Evolutionary conservation across 2,797 vertebrate species (phyloP).

Genomic region (Sparidentex hasta): DNA sequence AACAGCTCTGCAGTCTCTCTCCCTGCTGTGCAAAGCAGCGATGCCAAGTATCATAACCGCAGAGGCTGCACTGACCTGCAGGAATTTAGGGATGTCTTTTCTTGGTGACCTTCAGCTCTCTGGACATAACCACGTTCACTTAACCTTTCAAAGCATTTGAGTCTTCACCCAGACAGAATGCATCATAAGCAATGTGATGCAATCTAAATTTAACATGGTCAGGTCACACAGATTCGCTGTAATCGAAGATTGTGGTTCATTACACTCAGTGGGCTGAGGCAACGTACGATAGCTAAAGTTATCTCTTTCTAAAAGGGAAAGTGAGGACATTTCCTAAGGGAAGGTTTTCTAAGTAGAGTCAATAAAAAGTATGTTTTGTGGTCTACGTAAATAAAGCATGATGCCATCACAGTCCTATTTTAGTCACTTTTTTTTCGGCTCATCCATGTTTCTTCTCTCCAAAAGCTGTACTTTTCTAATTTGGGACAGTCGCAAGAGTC

Average conservation of each 20-base stretch:
- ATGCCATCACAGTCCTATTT: slow-evolving; percentile 63
- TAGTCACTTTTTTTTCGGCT: slow-evolving; percentile 51
- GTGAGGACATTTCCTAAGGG: slow-evolving; percentile 56
- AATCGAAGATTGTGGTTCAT: slow-evolving; percentile 30
- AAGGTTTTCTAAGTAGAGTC: slow-evolving; percentile 38
- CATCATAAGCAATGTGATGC: slow-evolving; percentile 36
- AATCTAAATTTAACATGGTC: slow-evolving; percentile 58
- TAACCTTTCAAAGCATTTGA: slow-evolving; percentile 55
- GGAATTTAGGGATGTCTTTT: slow-evolving; percentile 61
- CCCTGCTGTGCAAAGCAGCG: slow-evolving; percentile 12
- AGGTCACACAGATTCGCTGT: slow-evolving; percentile 35
- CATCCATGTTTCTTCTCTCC: slow-evolving; percentile 47
- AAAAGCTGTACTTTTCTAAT: slow-evolving; percentile 43
- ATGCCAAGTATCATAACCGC: slow-evolving; percentile 64
- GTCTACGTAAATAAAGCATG: slow-evolving; percentile 58
- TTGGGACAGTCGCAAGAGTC: background rate
- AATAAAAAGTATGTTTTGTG: slow-evolving; percentile 57
- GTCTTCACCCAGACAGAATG: slow-evolving; percentile 44
- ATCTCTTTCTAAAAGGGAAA: slow-evolving; percentile 48
- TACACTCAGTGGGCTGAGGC: slow-evolving; percentile 25
- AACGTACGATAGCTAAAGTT: slow-evolving; percentile 36
- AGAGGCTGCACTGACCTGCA: slow-evolving; percentile 61
- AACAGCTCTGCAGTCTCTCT: slow-evolving; percentile 33
- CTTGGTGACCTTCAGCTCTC: slow-evolving; percentile 46
- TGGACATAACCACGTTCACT: slow-evolving; percentile 41